These are phyloP conservation scores for Ferrisia virgata DNA, from an alignment of 2,888 invertebrate species.

Conservation along the genomic window DNA sequence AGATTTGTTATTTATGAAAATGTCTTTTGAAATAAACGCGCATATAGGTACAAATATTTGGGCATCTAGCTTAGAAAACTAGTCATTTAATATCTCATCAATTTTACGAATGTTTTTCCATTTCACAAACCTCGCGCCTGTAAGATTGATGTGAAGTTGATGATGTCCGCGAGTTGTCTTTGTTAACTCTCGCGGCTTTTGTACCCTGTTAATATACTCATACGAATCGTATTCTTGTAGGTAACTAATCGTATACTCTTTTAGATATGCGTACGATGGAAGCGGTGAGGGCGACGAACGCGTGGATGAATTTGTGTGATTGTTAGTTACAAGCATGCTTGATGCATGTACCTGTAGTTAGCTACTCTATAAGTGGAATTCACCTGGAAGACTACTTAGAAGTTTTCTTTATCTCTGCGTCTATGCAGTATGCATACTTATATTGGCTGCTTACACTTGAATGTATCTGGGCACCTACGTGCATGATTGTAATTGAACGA, in stretches of 20 bases:
- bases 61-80: slow-evolving; percentile 4
- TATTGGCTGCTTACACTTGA: not conserved
- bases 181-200: not conserved
- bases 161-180: slow-evolving; percentile 29
- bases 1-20: slow-evolving; percentile 30
- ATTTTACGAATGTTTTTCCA: slow-evolving; percentile 29
- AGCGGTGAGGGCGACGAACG: not conserved
- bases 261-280: not conserved
- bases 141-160: slow-evolving; percentile 26
- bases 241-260: too few relatives aligned
- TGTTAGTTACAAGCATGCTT: not conserved
- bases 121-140: not conserved
- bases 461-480: not conserved
- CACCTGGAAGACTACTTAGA: not conserved
- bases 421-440: not conserved
- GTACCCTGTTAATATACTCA: not conserved
- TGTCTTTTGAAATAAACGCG: slow-evolving; percentile 33
- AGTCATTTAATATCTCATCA: slow-evolving; percentile 42
- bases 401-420: not conserved
- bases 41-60: slow-evolving; percentile 40
- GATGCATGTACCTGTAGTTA: not conserved
- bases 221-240: not conserved
- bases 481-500: not conserved
- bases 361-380: not conserved
- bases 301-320: slow-evolving; percentile 5